Conservation (phyloP, 2,797 vertebrate species). For the Rhynchotus rufescens region DNA sequence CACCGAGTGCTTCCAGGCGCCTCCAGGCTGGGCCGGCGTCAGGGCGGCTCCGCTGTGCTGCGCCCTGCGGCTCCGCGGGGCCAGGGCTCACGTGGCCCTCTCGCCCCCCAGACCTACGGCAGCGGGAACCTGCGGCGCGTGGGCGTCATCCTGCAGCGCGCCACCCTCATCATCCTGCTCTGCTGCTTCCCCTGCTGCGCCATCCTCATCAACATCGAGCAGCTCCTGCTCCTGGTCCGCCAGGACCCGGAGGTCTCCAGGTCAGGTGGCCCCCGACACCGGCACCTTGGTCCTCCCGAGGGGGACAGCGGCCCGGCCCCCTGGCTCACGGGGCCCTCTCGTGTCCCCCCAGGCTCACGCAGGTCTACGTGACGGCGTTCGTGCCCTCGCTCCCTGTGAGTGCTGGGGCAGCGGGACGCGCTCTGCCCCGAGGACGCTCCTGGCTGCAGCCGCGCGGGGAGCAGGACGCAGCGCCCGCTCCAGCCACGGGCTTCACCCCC, state of each 20-base stretch:
- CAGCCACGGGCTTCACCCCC: background rate
- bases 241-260: conserved; percentile 87
- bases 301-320: accelerated
- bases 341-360: conserved; percentile 81
- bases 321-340: background rate
- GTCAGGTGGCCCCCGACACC: conserved; percentile 37
- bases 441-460: too few relatives aligned
- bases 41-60: accelerated
- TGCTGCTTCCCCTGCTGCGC: conserved; percentile 89
- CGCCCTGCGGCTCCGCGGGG: background rate
- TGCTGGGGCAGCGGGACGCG: background rate
- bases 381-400: conserved; percentile 91
- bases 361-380: conserved; percentile 82
- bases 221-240: conserved; percentile 79
- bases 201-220: conserved; percentile 87
- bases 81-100: background rate
- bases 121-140: conserved; percentile 87
- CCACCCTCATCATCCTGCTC: conserved; percentile 85
- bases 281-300: accelerated
- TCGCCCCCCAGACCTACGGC: conserved; percentile 84
- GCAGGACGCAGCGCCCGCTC: too few relatives aligned
- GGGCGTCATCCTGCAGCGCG: conserved; percentile 87
- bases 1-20: background rate
- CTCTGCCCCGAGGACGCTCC: too few relatives aligned
- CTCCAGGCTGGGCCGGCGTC: background rate